Evolutionary conservation across 2,113 vertebrate genomes (phyloP).

Genomic region (Hiodon alosoides): DNA sequence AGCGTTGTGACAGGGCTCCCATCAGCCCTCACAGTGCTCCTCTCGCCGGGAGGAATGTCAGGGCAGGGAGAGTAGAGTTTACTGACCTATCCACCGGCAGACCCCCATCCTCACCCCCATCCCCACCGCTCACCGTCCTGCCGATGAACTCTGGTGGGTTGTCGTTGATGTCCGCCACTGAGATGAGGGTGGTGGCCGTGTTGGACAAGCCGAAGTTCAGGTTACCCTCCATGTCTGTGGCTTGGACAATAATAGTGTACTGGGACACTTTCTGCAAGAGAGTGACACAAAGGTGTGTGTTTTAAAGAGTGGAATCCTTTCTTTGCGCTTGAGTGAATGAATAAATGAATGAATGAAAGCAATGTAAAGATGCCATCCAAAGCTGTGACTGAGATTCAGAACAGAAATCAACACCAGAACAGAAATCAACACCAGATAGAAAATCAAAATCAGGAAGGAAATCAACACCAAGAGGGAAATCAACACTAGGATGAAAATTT

Average conservation of each 20-base stretch:
- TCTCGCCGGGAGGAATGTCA: neutral
- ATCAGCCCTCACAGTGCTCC: neutral
- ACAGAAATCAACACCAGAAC: neutral
- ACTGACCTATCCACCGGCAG: neutral
- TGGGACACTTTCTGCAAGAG: slow-evolving; percentile 86
- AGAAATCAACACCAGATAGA: neutral
- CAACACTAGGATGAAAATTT: too few species aligned
- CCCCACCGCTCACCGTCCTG: slow-evolving; percentile 74
- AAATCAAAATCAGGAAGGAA: too few species aligned
- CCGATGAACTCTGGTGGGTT: slow-evolving; percentile 87
- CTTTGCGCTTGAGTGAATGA: neutral
- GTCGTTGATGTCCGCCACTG: slow-evolving; percentile 90
- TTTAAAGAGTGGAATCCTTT: neutral
- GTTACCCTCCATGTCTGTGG: slow-evolving; percentile 95
- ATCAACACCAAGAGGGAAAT: too few species aligned
- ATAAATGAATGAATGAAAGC: neutral
- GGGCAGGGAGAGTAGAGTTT: neutral
- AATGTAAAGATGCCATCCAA: neutral
- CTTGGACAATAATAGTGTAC: slow-evolving; percentile 88
- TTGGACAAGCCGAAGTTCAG: slow-evolving; percentile 92
- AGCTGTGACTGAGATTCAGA: neutral
- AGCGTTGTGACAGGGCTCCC: too few species aligned
- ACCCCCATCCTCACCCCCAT: slow-evolving; percentile 5
- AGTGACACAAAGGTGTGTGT: neutral
- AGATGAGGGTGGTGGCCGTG: slow-evolving; percentile 88